These are phyloP conservation scores for Drosophila stalkeri DNA, from an alignment of 2,888 invertebrate species.

Conservation along the genomic window DNA sequence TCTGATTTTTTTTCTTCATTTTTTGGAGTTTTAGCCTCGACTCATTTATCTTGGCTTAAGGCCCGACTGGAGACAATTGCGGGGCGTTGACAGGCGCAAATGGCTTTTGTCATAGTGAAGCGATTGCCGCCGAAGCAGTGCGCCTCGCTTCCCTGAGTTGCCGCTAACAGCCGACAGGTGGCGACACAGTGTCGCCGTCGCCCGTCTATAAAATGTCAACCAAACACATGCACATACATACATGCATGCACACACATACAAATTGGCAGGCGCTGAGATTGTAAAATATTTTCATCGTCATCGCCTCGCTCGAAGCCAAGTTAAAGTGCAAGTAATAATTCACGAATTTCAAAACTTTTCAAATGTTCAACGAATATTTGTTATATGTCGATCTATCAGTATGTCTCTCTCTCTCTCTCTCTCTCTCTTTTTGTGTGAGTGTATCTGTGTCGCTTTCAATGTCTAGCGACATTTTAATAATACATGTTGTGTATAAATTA, in stretches of 20 bases:
- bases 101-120: slow-evolving; percentile 70
- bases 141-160: neutral
- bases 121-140: slow-evolving; percentile 12
- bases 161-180: slow-evolving; percentile 64
- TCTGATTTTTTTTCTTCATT: slow-evolving; percentile 1
- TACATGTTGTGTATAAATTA: slow-evolving; percentile 75
- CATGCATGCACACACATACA: slow-evolving; percentile 9
- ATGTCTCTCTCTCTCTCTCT: neutral
- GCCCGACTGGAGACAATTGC: slow-evolving; percentile 58
- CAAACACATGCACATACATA: slow-evolving; percentile 14
- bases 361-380: slow-evolving; percentile 57
- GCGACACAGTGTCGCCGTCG: slow-evolving; percentile 70
- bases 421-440: neutral
- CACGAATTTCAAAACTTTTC: slow-evolving; percentile 77
- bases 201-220: slow-evolving; percentile 62
- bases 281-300: slow-evolving; percentile 72
- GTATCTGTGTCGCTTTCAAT: slow-evolving; percentile 62
- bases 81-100: slow-evolving; percentile 79
- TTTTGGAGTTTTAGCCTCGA: slow-evolving; percentile 38
- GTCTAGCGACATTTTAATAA: slow-evolving; percentile 78
- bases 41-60: slow-evolving; percentile 62
- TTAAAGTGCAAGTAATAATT: slow-evolving; percentile 81
- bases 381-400: slow-evolving; percentile 24
- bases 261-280: slow-evolving; percentile 63
- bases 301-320: slow-evolving; percentile 71